Conservation (phyloP, 2,888 invertebrate genomes). For the Scaptomyza parva region DNA sequence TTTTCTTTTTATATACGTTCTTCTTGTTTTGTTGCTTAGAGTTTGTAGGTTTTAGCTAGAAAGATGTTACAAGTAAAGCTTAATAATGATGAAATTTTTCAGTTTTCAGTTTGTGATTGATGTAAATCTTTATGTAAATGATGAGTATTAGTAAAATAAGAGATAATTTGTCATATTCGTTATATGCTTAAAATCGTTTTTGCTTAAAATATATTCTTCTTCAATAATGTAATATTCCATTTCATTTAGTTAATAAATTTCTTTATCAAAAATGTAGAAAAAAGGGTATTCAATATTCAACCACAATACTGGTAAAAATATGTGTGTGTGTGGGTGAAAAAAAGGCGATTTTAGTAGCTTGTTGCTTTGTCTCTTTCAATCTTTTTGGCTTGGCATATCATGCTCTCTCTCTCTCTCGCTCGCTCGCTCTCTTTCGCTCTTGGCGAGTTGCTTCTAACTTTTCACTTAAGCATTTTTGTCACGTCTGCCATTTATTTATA, state of each 20-base stretch:
- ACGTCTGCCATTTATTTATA: slow-evolving; percentile 75
- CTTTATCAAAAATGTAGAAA: too few relatives aligned
- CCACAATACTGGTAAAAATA: background rate
- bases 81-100: too few relatives aligned
- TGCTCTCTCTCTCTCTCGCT: background rate
- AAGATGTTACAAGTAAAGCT: background rate
- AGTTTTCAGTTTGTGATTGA: too few relatives aligned
- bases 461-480: slow-evolving; percentile 79
- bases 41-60: background rate
- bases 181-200: too few relatives aligned
- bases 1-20: background rate
- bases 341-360: slow-evolving; percentile 69
- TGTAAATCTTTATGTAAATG: too few relatives aligned
- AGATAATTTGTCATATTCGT: too few relatives aligned
- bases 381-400: slow-evolving; percentile 15
- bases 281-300: slow-evolving; percentile 6
- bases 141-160: too few relatives aligned
- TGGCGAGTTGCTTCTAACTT: slow-evolving; percentile 75
- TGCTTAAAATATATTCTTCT: too few relatives aligned
- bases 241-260: too few relatives aligned
- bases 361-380: background rate
- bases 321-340: slow-evolving; percentile 17
- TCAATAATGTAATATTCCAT: too few relatives aligned
- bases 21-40: background rate
- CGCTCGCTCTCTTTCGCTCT: slow-evolving; percentile 10